Percentiles rank a stretch among this genome's conserved stretches.
Conservation (phyloP, 2,113 vertebrate species). For the Brachirus orientalis region DNA sequence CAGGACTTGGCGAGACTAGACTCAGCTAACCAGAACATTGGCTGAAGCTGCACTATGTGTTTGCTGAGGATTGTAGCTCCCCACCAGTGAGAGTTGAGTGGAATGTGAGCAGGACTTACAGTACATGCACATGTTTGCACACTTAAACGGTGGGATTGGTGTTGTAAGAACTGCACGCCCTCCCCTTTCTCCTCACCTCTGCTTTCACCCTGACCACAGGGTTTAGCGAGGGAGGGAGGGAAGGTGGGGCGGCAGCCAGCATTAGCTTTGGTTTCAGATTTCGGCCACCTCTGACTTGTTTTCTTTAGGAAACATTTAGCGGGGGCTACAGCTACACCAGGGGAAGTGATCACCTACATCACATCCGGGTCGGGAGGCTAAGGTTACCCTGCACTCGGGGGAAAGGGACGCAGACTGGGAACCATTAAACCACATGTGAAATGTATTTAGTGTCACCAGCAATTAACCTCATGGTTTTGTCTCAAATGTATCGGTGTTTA, state of each 20-base stretch:
- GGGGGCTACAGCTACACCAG: conserved; percentile 57
- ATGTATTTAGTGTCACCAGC: conserved; percentile 40
- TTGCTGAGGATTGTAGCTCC: conserved; percentile 36
- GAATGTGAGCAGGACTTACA: conserved; percentile 56
- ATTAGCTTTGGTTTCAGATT: conserved; percentile 75
- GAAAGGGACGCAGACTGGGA: conserved; percentile 16
- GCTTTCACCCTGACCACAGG: conserved; percentile 28
- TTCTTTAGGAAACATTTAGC: conserved; percentile 79
- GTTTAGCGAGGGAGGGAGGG: conserved; percentile 30
- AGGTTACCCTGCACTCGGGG: conserved; percentile 48
- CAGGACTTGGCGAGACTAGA: conserved; percentile 25
- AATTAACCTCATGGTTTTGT: conserved; percentile 39
- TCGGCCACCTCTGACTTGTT: conserved; percentile 70
- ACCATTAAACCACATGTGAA: conserved; percentile 46
- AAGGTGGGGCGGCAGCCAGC: conserved; percentile 49
- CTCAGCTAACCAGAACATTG: conserved; percentile 11
- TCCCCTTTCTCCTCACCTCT: conserved; percentile 20
- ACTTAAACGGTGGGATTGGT: conserved; percentile 38
- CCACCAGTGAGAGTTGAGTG: conserved; percentile 34
- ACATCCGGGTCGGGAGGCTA: conserved; percentile 61
- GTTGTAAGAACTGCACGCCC: conserved; percentile 10
- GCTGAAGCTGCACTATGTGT: conserved; percentile 10
- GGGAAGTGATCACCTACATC: conserved; percentile 72
- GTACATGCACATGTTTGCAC: conserved; percentile 49
- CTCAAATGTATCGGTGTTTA: conserved; percentile 30